Base-by-base conservation (phyloP, 2,113 vertebrate genomes). In the Crotalus viridis region DNA sequence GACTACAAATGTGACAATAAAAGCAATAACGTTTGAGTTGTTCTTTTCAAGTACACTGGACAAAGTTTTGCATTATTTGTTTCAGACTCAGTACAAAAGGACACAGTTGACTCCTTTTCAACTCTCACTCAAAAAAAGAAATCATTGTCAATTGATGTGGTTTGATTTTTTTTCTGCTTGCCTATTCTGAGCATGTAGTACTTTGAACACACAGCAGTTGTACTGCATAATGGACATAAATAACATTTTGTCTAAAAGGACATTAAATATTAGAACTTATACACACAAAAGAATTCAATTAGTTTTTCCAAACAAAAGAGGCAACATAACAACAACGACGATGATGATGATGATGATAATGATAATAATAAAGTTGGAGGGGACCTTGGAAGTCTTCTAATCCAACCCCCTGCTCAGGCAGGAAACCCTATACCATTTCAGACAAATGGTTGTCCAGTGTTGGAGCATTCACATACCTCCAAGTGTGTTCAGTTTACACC, bases 101-200 rank as follows among this genome's bases (percentile, higher is more conserved):
- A 95, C 61, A 74, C 93, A 56, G 93, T 96, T 94, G 91, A 52
- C 92, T 96, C 92, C 86, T 91, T 91, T 93, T 92, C 69, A 26
- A 43, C 61, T 88, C 15, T 13, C 1, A 1, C 0, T 39, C n/a
- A 88, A 92, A 90, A 88, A 94, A 93, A 93, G 57, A 95, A 96
- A 94, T 95, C 94, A 93, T 46, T 94, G 90, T 2, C 90, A 95
- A 59, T 51, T 61, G 96, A 93, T 94, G 93, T 59, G 10, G 94
- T 97, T 96, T 94, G 95, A 94, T 96, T 95, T 95, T 85, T 61
- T 61, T 55, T 43, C 69, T 94, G 52, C 86, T 97, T 90, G 91
- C 93, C 59, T 89, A 95, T 93, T 95, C 96, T 64, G 85, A 93
- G 61, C 85, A 91, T 92, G 94, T 22, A 33, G 3, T 12, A 54